phyloP scores from a whole-genome alignment of 2,888 invertebrate species.

The Timandra comae region DNA sequence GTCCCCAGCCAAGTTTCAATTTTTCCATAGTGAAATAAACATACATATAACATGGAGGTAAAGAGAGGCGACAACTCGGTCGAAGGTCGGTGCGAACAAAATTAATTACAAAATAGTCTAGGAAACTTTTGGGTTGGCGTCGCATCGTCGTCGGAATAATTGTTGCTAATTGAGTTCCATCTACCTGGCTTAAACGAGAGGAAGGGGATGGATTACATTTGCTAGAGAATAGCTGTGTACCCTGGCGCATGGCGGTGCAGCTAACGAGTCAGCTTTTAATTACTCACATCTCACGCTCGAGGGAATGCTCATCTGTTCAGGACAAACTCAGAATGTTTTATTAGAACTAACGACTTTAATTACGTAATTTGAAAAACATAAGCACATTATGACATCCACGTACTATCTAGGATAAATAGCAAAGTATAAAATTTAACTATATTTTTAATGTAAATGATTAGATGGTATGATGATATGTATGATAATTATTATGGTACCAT shows the following conservation, averaged over 20 bases:
- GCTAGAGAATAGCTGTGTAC: slow-evolving; percentile 23
- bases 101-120: slow-evolving; percentile 67
- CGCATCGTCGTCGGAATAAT: slow-evolving; percentile 57
- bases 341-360: slow-evolving; percentile 8
- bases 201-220: slow-evolving; percentile 36
- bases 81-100: slow-evolving; percentile 55
- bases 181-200: slow-evolving; percentile 44
- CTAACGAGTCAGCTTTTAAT: slow-evolving; percentile 40
- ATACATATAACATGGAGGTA: no score
- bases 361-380: no score
- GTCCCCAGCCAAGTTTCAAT: slow-evolving; percentile 30
- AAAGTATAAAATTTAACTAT: no score
- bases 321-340: slow-evolving; percentile 22
- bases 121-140: slow-evolving; percentile 58
- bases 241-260: slow-evolving; percentile 17
- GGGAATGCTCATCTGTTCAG: slow-evolving; percentile 22
- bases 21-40: slow-evolving; percentile 36
- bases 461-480: no score
- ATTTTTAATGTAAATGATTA: no score
- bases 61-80: slow-evolving; percentile 33
- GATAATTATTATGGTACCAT: no score
- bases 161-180: slow-evolving; percentile 68
- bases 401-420: no score
- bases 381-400: no score
- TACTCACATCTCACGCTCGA: slow-evolving; percentile 28